phyloP scores from a whole-genome alignment of 1,140 invertebrate species.

The Thaumatotibia leucotreta region DNA sequence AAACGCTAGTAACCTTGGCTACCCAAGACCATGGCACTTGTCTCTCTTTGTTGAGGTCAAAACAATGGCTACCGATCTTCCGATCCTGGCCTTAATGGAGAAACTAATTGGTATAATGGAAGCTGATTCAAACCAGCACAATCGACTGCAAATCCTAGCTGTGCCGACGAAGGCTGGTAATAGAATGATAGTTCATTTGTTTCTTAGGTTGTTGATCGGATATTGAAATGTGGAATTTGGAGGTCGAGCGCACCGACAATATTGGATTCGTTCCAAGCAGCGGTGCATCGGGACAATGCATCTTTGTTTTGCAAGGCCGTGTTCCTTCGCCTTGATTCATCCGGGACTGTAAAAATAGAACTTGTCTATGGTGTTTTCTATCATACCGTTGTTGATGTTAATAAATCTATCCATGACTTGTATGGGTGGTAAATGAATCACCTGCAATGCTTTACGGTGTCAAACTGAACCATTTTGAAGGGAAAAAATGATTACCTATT shows the following conservation, averaged over 20 bases:
- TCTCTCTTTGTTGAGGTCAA: conserved; percentile 66
- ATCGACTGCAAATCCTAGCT: conserved; percentile 1
- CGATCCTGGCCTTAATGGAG: conserved; percentile 50
- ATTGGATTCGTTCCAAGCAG: conserved; percentile 68
- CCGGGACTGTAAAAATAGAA: conserved; percentile 3
- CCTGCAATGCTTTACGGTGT: no score
- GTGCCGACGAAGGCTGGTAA: background rate
- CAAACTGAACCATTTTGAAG: no score
- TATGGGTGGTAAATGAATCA: no score
- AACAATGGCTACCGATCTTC: conserved; percentile 53
- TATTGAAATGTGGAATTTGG: conserved; percentile 71
- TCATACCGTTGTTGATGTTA: background rate
- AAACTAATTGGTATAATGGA: conserved; percentile 34
- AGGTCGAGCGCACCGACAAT: conserved; percentile 58
- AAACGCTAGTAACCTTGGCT: conserved; percentile 56
- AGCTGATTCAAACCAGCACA: background rate
- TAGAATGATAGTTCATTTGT: conserved; percentile 1
- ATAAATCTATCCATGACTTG: no score
- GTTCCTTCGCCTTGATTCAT: conserved; percentile 45
- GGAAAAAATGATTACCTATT: no score
- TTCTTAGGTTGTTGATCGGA: conserved; percentile 18
- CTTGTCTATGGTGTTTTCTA: background rate
- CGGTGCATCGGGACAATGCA: conserved; percentile 57
- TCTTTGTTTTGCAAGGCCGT: conserved; percentile 62
- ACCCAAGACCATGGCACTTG: conserved; percentile 45